These are phyloP conservation scores for Cremastobaeus sp. DNA, from an alignment of 2,888 invertebrate species.

Conservation along the genomic window DNA sequence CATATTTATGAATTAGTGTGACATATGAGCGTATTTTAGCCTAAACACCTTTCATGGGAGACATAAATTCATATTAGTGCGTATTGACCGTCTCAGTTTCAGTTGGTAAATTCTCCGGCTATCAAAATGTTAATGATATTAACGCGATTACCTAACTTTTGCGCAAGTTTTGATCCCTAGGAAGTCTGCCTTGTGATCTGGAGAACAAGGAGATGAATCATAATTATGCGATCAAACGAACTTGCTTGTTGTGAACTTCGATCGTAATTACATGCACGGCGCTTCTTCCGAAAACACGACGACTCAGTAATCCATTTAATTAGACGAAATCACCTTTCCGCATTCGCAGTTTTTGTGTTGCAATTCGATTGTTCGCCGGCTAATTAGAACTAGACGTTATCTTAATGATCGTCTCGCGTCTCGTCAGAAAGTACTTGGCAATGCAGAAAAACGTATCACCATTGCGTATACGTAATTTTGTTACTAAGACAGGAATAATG, in stretches of 20 bases:
- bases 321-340: conserved; percentile 14
- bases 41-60: not conserved
- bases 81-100: conserved; percentile 10
- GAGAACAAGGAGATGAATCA: conserved; percentile 39
- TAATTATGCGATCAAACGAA: conserved; percentile 41
- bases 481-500: too few relatives aligned
- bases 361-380: too few relatives aligned
- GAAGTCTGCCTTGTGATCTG: conserved; percentile 30
- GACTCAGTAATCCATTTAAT: conserved; percentile 30
- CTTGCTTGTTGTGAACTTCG: conserved; percentile 33
- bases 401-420: too few relatives aligned
- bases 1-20: too few relatives aligned
- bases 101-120: too few relatives aligned
- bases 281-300: conserved; percentile 29
- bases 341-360: too few relatives aligned
- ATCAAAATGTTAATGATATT: conserved; percentile 37
- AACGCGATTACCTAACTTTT: conserved; percentile 37
- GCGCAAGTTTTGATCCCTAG: conserved; percentile 22
- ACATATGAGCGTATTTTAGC: too few relatives aligned
- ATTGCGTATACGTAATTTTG: too few relatives aligned
- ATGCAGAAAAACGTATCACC: too few relatives aligned
- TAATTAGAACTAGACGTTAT: too few relatives aligned
- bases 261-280: conserved; percentile 39
- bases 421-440: too few relatives aligned
- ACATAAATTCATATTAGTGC: conserved; percentile 25